These are phyloP conservation scores for Drosophila leonis DNA, from an alignment of 2,888 invertebrate genomes.

Conservation along the genomic window DNA sequence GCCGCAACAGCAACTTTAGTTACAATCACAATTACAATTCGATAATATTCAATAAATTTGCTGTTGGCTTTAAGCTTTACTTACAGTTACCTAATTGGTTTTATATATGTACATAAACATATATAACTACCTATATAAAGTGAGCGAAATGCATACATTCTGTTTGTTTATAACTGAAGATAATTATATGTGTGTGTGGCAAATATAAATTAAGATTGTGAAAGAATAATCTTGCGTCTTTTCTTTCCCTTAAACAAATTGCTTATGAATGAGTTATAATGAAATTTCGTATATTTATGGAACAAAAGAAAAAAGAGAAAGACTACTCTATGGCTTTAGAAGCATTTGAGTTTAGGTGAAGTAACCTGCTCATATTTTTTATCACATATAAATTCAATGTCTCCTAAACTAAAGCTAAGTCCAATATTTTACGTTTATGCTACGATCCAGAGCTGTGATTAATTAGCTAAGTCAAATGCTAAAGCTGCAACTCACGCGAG, in stretches of 20 bases:
- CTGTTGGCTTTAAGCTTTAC: conserved; percentile 25
- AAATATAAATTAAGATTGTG: conserved; percentile 3
- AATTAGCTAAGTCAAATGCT: conserved; percentile 36
- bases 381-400: no score
- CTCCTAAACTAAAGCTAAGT: not conserved
- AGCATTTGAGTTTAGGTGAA: not conserved
- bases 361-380: no score
- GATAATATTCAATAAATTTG: conserved; percentile 44
- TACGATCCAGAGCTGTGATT: conserved; percentile 26
- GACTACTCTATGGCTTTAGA: not conserved
- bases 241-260: not conserved
- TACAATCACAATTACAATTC: conserved; percentile 53
- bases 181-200: conserved; percentile 8
- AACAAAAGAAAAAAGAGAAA: not conserved
- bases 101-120: conserved; percentile 10
- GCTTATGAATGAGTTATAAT: not conserved
- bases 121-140: not conserved
- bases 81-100: conserved; percentile 37
- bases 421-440: conserved; percentile 1
- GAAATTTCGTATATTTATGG: not conserved
- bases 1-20: conserved; percentile 29
- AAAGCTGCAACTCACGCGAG: conserved; percentile 40
- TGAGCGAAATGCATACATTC: conserved; percentile 9
- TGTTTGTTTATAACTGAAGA: not conserved
- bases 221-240: not conserved